Base-by-base conservation (phyloP, 1,140 invertebrate species). In the Probaryconus sp. region DNA sequence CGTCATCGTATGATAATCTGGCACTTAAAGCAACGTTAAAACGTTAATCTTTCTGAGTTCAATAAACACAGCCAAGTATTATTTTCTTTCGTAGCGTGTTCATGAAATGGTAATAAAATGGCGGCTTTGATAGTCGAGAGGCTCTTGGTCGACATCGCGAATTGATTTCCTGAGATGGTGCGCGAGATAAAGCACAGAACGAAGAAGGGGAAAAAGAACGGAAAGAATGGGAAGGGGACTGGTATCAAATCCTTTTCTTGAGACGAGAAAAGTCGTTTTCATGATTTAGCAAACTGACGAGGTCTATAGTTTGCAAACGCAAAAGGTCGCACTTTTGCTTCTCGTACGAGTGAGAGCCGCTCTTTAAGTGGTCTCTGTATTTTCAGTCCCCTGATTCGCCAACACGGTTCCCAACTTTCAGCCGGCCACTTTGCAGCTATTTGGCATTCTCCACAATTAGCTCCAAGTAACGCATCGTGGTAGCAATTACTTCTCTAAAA, bases 31-130 rank as follows among this genome's bases (percentile, higher is more conserved):
- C 43, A 42, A 21, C 63, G 42, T 35, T 68, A 58, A 68, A 58
- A 43, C 43, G 31, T 42, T 35, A 58, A 37, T 68, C 43, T 68
- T 50, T 9, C 14, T 26, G 26, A 3, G 7, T 50, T 68, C 43
- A 10, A 68, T 68, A 68, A 58, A 56, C 51, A 45, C 13, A 40
- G 63, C 47, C 18, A 31, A 61, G 47, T 53, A 61, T 53, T 60
- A 69, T 60, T 61, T 53, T 53, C 47, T 53, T 61, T 37, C 28
- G 47, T 40, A 17, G 35, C 11, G 65, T 47, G 47, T 47, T 48
- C 40, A 61, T 70, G 48, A 63, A 70, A 70, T 70, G 56, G 67
- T 70, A 70, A 70, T 61, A 61, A 63, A 63, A 70, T 55, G 48
- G 50, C 33, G 40, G 40, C 35, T 69, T 53, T 53, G 31, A 40